Conservation (phyloP, 2,888 invertebrate genomes). For the Tetramorium bicarinatum region DNA sequence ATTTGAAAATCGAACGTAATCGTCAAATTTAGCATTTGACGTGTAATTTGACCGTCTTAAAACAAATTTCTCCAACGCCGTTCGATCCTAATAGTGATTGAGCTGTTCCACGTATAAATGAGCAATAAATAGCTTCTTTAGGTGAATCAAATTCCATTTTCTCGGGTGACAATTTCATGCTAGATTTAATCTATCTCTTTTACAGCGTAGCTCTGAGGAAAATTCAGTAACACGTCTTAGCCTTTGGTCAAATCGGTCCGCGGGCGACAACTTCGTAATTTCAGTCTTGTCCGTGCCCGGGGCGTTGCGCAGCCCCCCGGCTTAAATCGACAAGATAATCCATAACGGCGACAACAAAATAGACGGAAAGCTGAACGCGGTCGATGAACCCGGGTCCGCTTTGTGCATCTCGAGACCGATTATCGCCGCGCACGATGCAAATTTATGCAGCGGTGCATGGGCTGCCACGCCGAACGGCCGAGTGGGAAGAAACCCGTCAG, state of each 20-base stretch:
- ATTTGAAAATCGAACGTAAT: background rate
- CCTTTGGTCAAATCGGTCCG: background rate
- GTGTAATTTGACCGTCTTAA: background rate
- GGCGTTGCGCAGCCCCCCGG: background rate
- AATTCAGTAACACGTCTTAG: conserved; percentile 12
- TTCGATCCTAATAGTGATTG: background rate
- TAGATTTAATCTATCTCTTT: background rate
- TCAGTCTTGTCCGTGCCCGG: conserved; percentile 1
- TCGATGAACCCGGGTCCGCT: conserved; percentile 54
- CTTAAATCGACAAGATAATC: conserved; percentile 65
- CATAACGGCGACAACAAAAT: conserved; percentile 68
- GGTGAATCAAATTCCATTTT: background rate
- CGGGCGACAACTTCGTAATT: conserved; percentile 13
- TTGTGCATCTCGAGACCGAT: conserved; percentile 58
- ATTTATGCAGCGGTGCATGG: conserved; percentile 66
- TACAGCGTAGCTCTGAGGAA: background rate
- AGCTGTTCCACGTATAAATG: background rate
- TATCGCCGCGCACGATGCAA: conserved; percentile 65
- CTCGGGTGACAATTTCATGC: background rate
- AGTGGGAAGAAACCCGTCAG: conserved; percentile 64
- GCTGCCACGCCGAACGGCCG: conserved; percentile 52
- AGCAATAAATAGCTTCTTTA: background rate
- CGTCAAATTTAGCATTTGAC: background rate
- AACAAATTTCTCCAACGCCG: background rate
- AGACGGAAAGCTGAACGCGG: conserved; percentile 59